These are phyloP conservation scores for Triplophysa siluroides DNA, from an alignment of 2,113 vertebrate species.

Conservation along the genomic window DNA sequence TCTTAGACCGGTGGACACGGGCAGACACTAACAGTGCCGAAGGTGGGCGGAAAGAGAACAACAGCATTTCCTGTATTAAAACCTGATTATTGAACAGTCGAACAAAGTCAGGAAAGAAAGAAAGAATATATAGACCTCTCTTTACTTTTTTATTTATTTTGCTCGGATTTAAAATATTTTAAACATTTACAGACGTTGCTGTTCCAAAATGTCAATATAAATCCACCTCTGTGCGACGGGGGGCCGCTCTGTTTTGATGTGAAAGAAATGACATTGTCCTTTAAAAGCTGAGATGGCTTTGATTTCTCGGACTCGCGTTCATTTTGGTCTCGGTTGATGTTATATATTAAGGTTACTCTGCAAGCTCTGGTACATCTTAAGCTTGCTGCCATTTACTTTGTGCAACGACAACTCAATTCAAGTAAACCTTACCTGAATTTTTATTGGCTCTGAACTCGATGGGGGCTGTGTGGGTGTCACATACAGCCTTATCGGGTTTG, in stretches of 20 bases:
- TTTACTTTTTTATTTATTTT: no score
- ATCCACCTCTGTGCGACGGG: neutral
- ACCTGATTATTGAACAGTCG: neutral
- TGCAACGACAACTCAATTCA: neutral
- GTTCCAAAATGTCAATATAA: no score
- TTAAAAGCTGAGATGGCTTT: constrained; percentile 33
- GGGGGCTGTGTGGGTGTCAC: neutral
- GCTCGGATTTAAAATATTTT: no score
- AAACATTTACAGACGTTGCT: no score
- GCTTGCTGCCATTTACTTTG: neutral
- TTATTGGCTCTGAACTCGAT: neutral
- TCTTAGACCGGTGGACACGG: neutral
- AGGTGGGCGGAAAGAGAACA: neutral
- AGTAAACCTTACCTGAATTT: neutral
- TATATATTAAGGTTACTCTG: no score
- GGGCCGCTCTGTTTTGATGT: neutral
- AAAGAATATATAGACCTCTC: neutral
- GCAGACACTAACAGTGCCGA: neutral
- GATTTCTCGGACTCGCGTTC: constrained; percentile 23
- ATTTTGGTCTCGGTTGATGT: constrained; percentile 27
- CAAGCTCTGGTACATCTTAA: no score
- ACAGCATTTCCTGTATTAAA: neutral
- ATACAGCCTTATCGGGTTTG: neutral
- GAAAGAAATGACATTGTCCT: constrained; percentile 35
- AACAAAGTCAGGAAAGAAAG: neutral